phyloP scores from a whole-genome alignment of 2,888 invertebrate species.

The Odontomyia ornata region DNA sequence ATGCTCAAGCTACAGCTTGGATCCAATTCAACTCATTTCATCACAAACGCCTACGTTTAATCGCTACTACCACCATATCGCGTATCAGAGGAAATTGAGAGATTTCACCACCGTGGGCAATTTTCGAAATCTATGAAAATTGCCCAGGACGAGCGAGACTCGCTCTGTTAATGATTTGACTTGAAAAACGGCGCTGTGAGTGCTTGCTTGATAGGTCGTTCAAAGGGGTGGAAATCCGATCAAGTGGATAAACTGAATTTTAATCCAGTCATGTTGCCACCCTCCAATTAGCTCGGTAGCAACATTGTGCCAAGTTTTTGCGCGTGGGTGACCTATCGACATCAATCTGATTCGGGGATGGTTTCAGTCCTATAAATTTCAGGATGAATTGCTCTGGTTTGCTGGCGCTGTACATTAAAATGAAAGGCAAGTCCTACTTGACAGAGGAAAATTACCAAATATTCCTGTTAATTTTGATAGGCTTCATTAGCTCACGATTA shows the following conservation, averaged over 20 bases:
- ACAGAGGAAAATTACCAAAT: no score
- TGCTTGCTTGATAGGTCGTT: constrained; percentile 28
- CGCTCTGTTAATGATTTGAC: constrained; percentile 40
- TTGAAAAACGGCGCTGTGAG: constrained; percentile 23
- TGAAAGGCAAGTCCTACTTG: no score
- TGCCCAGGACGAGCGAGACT: constrained; percentile 10
- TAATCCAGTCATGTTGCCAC: constrained; percentile 14
- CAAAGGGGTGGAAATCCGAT: constrained; percentile 28
- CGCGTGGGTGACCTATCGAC: not conserved
- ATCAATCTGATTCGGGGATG: not conserved
- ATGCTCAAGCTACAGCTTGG: not conserved
- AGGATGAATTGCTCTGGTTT: no score
- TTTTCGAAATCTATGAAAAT: constrained; percentile 3
- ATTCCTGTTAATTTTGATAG: no score
- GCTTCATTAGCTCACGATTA: no score
- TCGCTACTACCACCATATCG: not conserved
- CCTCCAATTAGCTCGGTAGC: constrained; percentile 12
- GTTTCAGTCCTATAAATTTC: no score
- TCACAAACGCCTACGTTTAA: not conserved
- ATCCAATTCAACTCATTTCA: not conserved
- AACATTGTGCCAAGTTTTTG: not conserved
- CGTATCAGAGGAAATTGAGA: constrained; percentile 34
- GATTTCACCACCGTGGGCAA: constrained; percentile 2
- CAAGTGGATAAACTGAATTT: not conserved
- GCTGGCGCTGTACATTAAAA: no score